phyloP scores from a whole-genome alignment of 2,113 vertebrate genomes.

The Anoura caudifer region DNA sequence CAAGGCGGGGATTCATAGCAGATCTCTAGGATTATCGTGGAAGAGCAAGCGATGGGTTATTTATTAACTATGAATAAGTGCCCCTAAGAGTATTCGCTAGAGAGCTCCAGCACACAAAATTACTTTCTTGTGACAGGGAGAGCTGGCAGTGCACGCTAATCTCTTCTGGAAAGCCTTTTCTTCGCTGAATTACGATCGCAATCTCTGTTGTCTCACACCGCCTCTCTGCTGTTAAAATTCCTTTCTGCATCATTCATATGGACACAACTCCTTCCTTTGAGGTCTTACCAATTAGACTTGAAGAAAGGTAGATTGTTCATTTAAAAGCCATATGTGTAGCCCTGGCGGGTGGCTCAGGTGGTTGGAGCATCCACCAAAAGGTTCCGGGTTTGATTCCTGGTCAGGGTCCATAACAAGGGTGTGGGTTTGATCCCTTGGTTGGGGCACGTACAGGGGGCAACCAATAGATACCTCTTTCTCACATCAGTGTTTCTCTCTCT shows the following conservation, averaged over 20 bases:
- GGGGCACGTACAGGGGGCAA: too few species aligned
- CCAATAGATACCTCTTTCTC: too few species aligned
- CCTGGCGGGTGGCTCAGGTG: too few species aligned
- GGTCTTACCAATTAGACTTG: constrained; percentile 1
- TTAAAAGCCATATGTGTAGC: background rate
- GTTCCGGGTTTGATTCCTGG: too few species aligned
- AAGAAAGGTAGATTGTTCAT: constrained; percentile 35
- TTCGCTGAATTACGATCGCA: constrained; percentile 40
- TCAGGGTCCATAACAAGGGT: too few species aligned
- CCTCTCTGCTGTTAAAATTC: constrained; percentile 58
- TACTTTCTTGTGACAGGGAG: background rate
- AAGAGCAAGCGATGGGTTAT: background rate
- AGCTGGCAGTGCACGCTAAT: background rate
- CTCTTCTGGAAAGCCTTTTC: constrained; percentile 22
- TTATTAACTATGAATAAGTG: background rate
- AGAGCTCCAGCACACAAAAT: background rate
- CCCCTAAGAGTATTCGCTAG: background rate
- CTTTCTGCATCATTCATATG: constrained; percentile 57
- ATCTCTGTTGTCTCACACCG: constrained; percentile 18
- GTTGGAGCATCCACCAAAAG: too few species aligned
- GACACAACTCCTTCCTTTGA: constrained; percentile 55
- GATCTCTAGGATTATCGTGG: background rate
- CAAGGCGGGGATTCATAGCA: background rate
- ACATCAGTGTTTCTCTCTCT: too few species aligned
- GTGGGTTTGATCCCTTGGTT: too few species aligned